Evolutionary conservation across 1,140 invertebrate genomes (phyloP), one percentile per base, ranked within the genome.

Genomic region (Calliphora vicina): DNA sequence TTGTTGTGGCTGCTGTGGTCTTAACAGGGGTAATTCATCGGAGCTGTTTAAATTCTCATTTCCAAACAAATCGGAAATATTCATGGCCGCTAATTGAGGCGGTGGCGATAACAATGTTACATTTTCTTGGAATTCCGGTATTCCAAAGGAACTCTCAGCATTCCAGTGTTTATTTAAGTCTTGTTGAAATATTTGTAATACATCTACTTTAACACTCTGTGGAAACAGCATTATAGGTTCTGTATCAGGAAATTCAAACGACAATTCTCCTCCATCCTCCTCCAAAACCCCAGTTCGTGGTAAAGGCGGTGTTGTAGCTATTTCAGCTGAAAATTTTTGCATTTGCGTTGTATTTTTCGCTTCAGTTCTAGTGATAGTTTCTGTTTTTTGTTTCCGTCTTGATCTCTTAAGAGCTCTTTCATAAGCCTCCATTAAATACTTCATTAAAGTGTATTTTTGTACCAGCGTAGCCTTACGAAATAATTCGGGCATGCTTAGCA

Each of bases 1-100:
- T 45, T 45, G 43, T 45, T 45, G 43, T 23, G 2, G 6, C 23
- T 23, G 57, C 20, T 23, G 0, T 9, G n/a, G 23, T 23, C 73
- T 25, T 78, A 82, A 76, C 5, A 43, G 25, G 0, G n/a, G 72
- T 23, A 82, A 61, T 23, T 82, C 72, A 23, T 82, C 82, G 0
- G 20, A 23, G 12, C 15, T 13, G 12, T 12, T 45, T 45, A 45
- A 45, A 4, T 4, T 4, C 2, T 45, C 20, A 20, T 23, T 23
- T 23, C 6, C 20, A 23, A 23, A 23, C 23, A 67, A 67, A 67
- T 67, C 20, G 13, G 45, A 57, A 67, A 23, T 67, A 67, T 23
- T 67, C 20, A 67, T 67, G 9, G n/a, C 4, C 1, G 57, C 5
- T 23, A 23, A 3, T 67, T 67, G 43, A 6, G 43, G 15, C 12